phyloP scores from a whole-genome alignment of 2,113 vertebrate species.

The Ornithorhynchus anatinus region DNA sequence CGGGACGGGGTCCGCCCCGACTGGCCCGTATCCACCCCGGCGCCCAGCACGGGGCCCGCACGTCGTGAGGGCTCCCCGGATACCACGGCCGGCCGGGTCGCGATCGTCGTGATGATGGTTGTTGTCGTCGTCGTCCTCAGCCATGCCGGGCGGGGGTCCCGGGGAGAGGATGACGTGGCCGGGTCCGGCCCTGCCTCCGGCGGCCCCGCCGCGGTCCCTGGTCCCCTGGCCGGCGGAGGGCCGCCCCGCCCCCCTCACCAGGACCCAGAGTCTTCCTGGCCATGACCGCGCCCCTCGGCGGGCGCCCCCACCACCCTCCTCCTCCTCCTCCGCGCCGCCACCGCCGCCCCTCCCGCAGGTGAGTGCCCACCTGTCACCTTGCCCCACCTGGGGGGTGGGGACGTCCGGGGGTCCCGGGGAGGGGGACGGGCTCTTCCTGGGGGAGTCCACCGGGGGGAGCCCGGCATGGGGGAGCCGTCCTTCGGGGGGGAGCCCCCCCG shows the following conservation, averaged over 20 bases:
- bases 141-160: conserved; percentile 36
- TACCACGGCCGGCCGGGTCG: no score
- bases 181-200: conserved; percentile 5
- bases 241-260: conserved; percentile 17
- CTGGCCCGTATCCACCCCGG: background rate
- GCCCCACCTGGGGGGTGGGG: no score
- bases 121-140: background rate
- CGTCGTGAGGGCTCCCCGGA: no score
- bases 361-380: background rate
- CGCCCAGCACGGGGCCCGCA: no score
- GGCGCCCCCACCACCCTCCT: background rate
- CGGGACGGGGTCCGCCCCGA: background rate
- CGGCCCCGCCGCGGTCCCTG: conserved; percentile 27
- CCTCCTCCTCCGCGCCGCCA: background rate
- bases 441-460: no score
- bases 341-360: background rate
- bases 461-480: no score
- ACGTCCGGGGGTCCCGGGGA: no score
- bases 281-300: background rate
- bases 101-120: no score
- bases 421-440: no score
- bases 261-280: background rate
- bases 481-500: no score
- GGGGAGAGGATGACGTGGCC: conserved; percentile 46
- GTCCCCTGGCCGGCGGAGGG: conserved; percentile 16